Base-by-base conservation (phyloP, 1,140 invertebrate genomes). In the Leptopilina clavipes region DNA sequence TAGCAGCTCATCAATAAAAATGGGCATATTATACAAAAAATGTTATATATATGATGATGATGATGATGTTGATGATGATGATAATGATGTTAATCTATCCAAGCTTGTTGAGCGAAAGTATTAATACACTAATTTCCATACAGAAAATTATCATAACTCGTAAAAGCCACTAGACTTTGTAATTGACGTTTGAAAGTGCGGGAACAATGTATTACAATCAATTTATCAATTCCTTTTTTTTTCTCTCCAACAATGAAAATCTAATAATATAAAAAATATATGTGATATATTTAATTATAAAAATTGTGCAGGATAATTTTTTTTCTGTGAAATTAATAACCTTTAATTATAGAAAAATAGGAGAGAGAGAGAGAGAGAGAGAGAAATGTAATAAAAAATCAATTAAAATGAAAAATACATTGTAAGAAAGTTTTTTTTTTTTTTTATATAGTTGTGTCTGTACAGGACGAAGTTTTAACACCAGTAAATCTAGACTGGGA, bases 301-400 rank as follows among this genome's bases (percentile, higher is more conserved):
- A n/a, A n/a, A n/a, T n/a, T n/a, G n/a, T n/a, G n/a, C n/a, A n/a
- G n/a, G n/a, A n/a, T n/a, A n/a, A n/a, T n/a, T n/a, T n/a, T n/a
- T n/a, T n/a, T n/a, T n/a, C n/a, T n/a, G n/a, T n/a, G n/a, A n/a
- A n/a, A n/a, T n/a, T n/a, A n/a, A n/a, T n/a, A n/a, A n/a, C n/a
- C n/a, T 2, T 31, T 31, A 31, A 5, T 31, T 31, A 31, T 52
- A 52, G 6, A 31, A 31, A 9, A 40, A 40, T 9, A 40, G 9
- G 37, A 52, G 48, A 52, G 5, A 52, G 17, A 17, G 14, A 17
- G 48, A 52, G 5, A 65, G 10, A 19, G 52, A 22, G 17, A 19
- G 54, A 59, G 19, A 59, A 18, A 59, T 52, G 48, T 52, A 73
- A 73, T 73, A 44, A 48, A n/a, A 54, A 73, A 73, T 48, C 25